Base-by-base conservation (phyloP, 2,113 vertebrate species). In the Megalops atlanticus region DNA sequence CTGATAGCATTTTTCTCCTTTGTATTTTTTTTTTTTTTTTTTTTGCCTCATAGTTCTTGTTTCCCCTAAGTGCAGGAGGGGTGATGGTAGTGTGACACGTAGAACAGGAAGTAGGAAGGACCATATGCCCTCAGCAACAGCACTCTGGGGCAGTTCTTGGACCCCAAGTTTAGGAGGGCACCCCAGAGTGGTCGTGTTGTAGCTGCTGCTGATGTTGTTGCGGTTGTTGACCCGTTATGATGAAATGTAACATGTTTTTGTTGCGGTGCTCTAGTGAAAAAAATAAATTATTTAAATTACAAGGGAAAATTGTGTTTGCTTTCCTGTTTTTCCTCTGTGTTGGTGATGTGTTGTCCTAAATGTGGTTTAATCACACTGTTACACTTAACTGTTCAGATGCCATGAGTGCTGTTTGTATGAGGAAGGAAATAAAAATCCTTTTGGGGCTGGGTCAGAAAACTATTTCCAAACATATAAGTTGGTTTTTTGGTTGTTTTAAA, bases 191-290 rank as follows among this genome's bases (percentile, higher is more conserved):
- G 4, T 64, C n/a, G 24, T 31, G 58, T 64, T 21, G 24, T 54
- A 24, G 24, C 24, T 64, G 58, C 11, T 24, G 5, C 31, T 64
- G 58, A 10, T 10, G n/a, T 64, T 64, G 58, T 64, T 24, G 58
- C 58, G n/a, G 58, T n/a, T 64, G 58, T 64, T 31, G 58, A 64
- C 58, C 58, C 58, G 58, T 64, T n/a, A 64, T 64, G 58, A 64
- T 64, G 58, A 64, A 64, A 64, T 64, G 58, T 64, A 64, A 64
- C 58, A 6, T 31, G 21, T 64, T 64, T 64, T 64, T 64, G n/a
- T 64, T 64, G 58, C 58, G 58, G 58, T 64, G 58, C 58, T 64
- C 58, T 64, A 64, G 58, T 64, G 58, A 64, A 27, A n/a, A n/a
- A 64, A 64, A 64, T 64, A 64, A 64, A 64, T 64, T 64, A 64